phyloP scores from a whole-genome alignment of 2,797 vertebrate genomes.

The Balearica regulorum region DNA sequence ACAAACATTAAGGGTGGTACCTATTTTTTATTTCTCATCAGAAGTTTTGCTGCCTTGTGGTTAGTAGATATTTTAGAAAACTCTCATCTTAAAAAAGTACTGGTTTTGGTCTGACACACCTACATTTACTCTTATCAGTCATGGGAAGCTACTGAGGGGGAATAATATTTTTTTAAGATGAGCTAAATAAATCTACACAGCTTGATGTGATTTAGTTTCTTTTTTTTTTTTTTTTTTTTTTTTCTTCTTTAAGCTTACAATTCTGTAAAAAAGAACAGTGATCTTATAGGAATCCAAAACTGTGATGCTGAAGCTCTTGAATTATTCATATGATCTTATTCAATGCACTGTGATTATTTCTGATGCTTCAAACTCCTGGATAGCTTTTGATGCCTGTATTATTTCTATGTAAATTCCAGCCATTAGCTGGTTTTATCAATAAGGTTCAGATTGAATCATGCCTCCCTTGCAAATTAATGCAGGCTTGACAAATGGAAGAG shows the following conservation, averaged over 20 bases:
- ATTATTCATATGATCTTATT: slow-evolving; percentile 60
- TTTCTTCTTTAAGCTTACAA: not conserved
- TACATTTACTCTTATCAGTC: not conserved
- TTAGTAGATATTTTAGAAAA: not conserved
- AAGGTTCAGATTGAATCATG: slow-evolving; percentile 50
- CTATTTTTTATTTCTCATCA: not conserved
- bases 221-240: too few relatives aligned
- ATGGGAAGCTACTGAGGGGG: not conserved
- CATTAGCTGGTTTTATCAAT: slow-evolving; percentile 58
- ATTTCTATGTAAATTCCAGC: slow-evolving; percentile 64
- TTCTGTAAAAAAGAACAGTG: not conserved
- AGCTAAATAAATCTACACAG: not conserved
- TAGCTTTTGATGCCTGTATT: slow-evolving; percentile 56
- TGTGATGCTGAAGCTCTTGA: slow-evolving; percentile 23
- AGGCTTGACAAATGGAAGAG: not conserved
- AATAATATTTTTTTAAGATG: not conserved
- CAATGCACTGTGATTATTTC: slow-evolving; percentile 52
- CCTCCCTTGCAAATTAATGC: slow-evolving; percentile 20
- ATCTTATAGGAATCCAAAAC: slow-evolving; percentile 42
- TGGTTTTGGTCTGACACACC: not conserved
- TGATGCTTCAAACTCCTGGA: slow-evolving; percentile 54
- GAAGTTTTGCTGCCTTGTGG: not conserved
- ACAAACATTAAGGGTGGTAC: not conserved
- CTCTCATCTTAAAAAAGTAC: not conserved
- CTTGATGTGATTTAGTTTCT: not conserved